Conservation (phyloP, 2,113 vertebrate species). For the Struthio camelus region DNA sequence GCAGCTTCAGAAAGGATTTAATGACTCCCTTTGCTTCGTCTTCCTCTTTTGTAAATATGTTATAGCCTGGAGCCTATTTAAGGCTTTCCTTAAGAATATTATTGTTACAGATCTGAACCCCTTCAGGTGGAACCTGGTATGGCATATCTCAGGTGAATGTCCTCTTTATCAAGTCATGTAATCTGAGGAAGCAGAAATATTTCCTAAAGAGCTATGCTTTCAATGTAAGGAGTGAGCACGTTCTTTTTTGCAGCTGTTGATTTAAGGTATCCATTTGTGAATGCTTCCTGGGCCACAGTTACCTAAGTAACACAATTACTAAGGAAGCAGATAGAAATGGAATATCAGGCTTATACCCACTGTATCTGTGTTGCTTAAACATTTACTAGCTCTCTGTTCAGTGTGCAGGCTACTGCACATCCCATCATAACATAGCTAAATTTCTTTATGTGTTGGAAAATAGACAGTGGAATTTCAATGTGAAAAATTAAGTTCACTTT, state of each 20-base stretch:
- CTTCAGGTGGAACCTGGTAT: neutral
- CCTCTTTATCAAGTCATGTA: neutral
- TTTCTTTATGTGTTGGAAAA: neutral
- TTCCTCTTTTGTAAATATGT: neutral
- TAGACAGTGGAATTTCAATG: neutral
- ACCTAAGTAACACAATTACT: neutral
- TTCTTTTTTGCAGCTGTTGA: neutral
- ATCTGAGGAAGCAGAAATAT: neutral
- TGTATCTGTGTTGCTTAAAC: neutral
- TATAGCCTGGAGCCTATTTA: neutral
- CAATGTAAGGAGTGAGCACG: neutral
- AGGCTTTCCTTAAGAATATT: neutral
- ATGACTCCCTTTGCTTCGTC: neutral
- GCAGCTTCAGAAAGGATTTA: neutral
- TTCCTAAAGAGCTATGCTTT: neutral
- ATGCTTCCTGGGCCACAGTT: neutral
- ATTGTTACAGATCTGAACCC: neutral
- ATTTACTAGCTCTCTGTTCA: neutral
- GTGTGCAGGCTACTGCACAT: neutral
- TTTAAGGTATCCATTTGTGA: neutral
- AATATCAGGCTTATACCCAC: neutral
- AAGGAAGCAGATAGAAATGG: neutral
- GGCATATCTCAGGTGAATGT: neutral
- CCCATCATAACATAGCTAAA: neutral
- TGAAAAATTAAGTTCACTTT: neutral